A percentile compares a stretch with the other conserved stretches of the same genome.
Conservation (phyloP, 1,140 invertebrate species). For the Nilaparvata lugens region DNA sequence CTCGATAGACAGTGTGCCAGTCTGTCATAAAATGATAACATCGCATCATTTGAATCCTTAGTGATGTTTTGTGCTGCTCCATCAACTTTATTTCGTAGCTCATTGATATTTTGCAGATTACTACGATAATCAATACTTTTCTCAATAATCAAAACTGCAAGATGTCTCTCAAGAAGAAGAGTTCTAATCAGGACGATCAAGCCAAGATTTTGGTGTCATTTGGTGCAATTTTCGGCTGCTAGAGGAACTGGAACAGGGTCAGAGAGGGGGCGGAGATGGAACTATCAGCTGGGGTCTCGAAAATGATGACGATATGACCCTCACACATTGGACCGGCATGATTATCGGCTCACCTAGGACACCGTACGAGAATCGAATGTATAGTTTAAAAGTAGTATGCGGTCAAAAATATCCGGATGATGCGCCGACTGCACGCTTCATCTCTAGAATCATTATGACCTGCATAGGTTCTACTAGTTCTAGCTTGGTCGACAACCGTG, state of each 20-base stretch:
- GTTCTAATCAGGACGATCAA: too few species aligned
- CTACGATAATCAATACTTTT: too few species aligned
- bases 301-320: conserved; percentile 97
- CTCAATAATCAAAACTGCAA: too few species aligned
- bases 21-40: too few species aligned
- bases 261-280: conserved; percentile 97
- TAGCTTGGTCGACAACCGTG: conserved; percentile 93
- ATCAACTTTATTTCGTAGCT: too few species aligned
- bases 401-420: conserved; percentile 93
- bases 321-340: conserved; percentile 98
- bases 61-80: too few species aligned
- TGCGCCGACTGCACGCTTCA: conserved; percentile 87
- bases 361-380: conserved; percentile 98
- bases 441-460: conserved; percentile 97
- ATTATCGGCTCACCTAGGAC: conserved; percentile 97
- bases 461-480: conserved; percentile 89
- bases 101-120: too few species aligned
- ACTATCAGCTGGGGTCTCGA: conserved; percentile 99
- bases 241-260: conserved; percentile 96
- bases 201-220: conserved; percentile 59
- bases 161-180: too few species aligned
- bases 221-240: conserved; percentile 96
- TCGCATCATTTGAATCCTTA: too few species aligned
- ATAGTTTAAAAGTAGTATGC: conserved; percentile 96
- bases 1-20: too few species aligned